These are phyloP conservation scores for Drosophila pallidifrons DNA, from an alignment of 1,140 invertebrate species.

Conservation along the genomic window DNA sequence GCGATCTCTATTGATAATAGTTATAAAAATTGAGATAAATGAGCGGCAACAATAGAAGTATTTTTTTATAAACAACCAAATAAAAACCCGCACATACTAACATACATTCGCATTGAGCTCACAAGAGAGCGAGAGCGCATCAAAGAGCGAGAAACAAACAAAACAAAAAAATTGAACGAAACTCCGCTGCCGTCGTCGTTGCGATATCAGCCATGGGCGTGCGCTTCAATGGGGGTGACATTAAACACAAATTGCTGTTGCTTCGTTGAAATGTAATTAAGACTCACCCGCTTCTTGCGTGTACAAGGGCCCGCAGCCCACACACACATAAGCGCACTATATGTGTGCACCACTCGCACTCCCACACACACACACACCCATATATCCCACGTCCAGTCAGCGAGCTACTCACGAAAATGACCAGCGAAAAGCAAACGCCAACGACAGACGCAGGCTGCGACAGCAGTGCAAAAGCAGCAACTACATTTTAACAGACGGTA, in stretches of 20 bases:
- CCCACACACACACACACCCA: conserved; percentile 8
- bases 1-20: conserved; percentile 7
- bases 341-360: conserved; percentile 18
- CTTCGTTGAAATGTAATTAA: conserved; percentile 76
- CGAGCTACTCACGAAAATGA: conserved; percentile 70
- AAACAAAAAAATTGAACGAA: conserved; percentile 71
- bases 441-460: conserved; percentile 14
- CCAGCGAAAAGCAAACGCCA: conserved; percentile 63
- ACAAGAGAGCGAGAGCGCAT: conserved; percentile 14
- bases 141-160: conserved; percentile 69
- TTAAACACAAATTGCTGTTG: conserved; percentile 46
- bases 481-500: conserved; percentile 18
- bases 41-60: conserved; percentile 43
- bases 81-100: conserved; percentile 31
- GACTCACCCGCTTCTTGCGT: conserved; percentile 73
- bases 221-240: conserved; percentile 39
- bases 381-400: conserved; percentile 39
- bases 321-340: conserved; percentile 25
- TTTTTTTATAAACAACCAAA: conserved; percentile 57
- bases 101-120: conserved; percentile 12
- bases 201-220: conserved; percentile 74
- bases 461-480: conserved; percentile 12
- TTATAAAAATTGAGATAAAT: conserved; percentile 49
- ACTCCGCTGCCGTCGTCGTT: conserved; percentile 66
- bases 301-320: conserved; percentile 35